Evolutionary conservation across 2,113 vertebrate species (phyloP), one percentile per base, ranked within the genome.

Genomic region (Sinocyclocheilus rhinocerous): DNA sequence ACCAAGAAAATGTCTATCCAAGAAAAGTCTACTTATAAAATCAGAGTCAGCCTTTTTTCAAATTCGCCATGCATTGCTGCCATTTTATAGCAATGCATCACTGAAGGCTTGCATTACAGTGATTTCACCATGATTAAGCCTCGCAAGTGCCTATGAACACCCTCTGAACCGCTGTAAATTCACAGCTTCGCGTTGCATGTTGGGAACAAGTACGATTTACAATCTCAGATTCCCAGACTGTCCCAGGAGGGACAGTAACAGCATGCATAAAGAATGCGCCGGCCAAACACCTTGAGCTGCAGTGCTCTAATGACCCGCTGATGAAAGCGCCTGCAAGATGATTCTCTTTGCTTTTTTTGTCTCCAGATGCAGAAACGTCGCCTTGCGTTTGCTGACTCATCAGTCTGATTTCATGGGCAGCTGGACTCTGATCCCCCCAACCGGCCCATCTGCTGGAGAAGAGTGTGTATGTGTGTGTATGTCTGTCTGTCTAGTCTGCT

Each of bases 341-440:
- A 20, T 52, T 83, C 26, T 48, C n/a, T 20, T 57, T 26, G 52
- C 55, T 76, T 42, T 55, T 61, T 86, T 33, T 36, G 79, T 77
- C 55, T 87, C 65, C 73, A 85, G 83, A 81, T 85, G 87, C 84
- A 76, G 61, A 63, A 88, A 78, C 61, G 57, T 86, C 78, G 45
- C 26, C 82, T 81, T 85, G 85, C 12, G 67, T 88, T 90, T 84
- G 87, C 89, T 90, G 89, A 90, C 72, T 90, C 89, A 90, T 90
- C 89, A 65, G 82, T 87, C 67, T 88, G 87, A 90, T 90, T 90
- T 90, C 89, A 90, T 88, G 89, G 89, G 80, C 87, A 88, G 87
- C 87, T 90, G 89, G 83, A 85, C 85, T 80, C 87, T 90, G 89
- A 90, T 85, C 87, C 87, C 83, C 85, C 85, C 42, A 79, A 75